A percentile compares a stretch with the other conserved stretches of the same genome.
Evolutionary conservation across 2,797 vertebrate species (phyloP).

Genomic region (Tapera naevia): DNA sequence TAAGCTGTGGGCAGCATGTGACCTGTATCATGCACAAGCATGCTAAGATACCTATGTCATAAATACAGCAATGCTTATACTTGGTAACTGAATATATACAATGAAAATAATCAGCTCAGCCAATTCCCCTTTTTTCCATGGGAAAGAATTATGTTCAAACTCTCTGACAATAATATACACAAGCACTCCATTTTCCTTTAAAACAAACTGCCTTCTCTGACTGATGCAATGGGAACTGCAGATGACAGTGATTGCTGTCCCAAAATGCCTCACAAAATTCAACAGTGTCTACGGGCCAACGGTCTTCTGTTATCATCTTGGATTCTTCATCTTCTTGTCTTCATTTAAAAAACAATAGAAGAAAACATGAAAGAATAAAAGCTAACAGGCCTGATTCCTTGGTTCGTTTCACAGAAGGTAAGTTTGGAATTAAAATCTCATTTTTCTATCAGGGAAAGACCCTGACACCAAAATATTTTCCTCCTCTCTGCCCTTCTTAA

Average conservation of each 20-base stretch:
- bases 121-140: fast-evolving
- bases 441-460: background rate
- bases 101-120: background rate
- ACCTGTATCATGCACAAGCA: background rate
- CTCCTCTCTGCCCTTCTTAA: background rate
- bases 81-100: background rate
- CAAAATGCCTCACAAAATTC: background rate
- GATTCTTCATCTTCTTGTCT: background rate
- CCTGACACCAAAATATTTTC: background rate
- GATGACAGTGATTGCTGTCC: background rate
- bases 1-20: background rate
- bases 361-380: background rate
- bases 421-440: background rate
- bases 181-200: background rate
- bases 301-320: background rate
- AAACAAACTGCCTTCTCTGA: background rate
- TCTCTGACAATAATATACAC: too few species aligned
- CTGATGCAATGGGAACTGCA: background rate
- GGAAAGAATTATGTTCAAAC: background rate
- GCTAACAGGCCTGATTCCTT: too few species aligned
- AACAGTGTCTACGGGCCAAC: background rate
- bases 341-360: background rate
- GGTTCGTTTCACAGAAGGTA: too few species aligned
- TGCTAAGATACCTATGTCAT: background rate
- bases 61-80: background rate